Evolutionary conservation across 2,797 vertebrate genomes (phyloP).

Genomic region (Cossypha dichroa): DNA sequence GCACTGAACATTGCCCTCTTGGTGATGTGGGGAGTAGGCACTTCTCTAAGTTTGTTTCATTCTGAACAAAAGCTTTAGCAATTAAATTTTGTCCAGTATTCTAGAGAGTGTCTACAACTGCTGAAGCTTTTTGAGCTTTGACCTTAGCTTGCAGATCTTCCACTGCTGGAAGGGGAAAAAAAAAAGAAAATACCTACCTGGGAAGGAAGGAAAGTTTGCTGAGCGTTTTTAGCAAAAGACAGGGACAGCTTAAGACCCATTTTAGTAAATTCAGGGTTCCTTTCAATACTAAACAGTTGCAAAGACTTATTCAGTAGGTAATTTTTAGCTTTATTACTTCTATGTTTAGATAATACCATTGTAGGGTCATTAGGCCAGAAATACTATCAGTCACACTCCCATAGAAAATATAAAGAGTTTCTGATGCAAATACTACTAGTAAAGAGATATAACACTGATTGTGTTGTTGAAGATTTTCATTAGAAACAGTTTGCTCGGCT

Average conservation of each 20-base stretch:
- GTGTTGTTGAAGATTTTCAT: background rate
- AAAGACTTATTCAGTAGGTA: background rate
- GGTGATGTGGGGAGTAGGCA: background rate
- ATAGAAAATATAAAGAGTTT: background rate
- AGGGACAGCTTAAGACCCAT: background rate
- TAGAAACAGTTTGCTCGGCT: background rate
- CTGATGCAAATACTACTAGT: background rate
- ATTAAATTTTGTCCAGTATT: background rate
- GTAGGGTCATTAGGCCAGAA: background rate
- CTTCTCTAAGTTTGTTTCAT: background rate
- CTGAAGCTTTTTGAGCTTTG: background rate
- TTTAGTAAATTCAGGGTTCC: background rate
- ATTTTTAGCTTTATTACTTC: background rate
- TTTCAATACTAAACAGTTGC: background rate
- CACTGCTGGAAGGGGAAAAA: background rate
- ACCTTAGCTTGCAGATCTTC: background rate
- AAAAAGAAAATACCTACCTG: background rate
- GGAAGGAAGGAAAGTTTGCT: background rate
- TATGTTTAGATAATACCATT: background rate
- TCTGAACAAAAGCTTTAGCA: background rate
- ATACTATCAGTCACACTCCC: background rate
- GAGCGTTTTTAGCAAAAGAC: background rate
- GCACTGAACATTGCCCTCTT: background rate
- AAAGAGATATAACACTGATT: background rate
- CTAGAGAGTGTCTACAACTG: background rate